Base-by-base conservation (phyloP, 2,888 invertebrate genomes). In the Parelbella ahira region DNA sequence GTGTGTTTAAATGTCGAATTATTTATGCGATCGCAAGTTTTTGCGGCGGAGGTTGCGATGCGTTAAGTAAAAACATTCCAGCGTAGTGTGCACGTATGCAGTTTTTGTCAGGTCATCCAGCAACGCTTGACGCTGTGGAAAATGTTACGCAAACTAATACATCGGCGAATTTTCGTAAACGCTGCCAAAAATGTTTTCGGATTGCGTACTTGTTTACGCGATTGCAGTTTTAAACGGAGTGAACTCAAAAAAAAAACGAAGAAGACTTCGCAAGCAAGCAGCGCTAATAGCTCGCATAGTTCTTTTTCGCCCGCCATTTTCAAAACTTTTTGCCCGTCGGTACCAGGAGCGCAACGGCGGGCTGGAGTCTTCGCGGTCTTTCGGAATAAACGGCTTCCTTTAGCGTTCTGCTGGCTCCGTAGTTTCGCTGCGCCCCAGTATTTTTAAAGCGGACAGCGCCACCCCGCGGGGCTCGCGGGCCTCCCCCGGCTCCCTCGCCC, bases 401-500 rank as follows among this genome's bases (percentile, higher is more conserved):
- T 70, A 73, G 63, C 73, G 63, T 73, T 76, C 66, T 69, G 73
- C 72, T 68, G 62, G 65, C 68, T 67, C 64, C 63, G 74, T 73
- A 77, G 78, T 75, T 76, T 72, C 60, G 54, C 71, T 63, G 70
- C 72, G 75, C 72, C 73, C 76, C 68, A 70, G 80, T 82, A 83
- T 86, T 86, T 86, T 86, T 82, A 83, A 84, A 84, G 72, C 86
- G 83, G 82, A 77, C 80, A 80, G 71, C 71, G 60, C 71, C 81
- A 71, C 74, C 80, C 73, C 68, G 67, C 68, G 74, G 74, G 68
- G 72, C 69, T 73, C 74, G 72, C 75, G 78, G 68, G 68, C 50
- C 38, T 49, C 47, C 52, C 57, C 53, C 44, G 39, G 44, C 49
- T 49, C 50, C 58, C 53, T 43, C 54, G 51, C 51, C 60, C 58